These are phyloP conservation scores for Iselma pallidipennis DNA, from an alignment of 2,888 invertebrate species.

Conservation along the genomic window DNA sequence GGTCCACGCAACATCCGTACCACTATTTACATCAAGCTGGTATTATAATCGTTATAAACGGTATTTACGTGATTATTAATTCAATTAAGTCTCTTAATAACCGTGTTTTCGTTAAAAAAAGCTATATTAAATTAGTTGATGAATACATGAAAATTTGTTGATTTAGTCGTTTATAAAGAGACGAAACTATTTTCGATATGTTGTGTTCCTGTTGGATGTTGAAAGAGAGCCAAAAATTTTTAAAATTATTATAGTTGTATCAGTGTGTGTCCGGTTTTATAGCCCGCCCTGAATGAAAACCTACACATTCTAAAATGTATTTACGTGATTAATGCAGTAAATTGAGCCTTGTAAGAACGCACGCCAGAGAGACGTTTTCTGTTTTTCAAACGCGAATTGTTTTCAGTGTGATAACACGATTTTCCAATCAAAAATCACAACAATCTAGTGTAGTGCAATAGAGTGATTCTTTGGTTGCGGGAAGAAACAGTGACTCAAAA, in stretches of 20 bases:
- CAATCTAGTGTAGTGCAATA: too few relatives aligned
- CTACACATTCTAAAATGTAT: slow-evolving; percentile 56
- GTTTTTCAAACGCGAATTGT: slow-evolving; percentile 31
- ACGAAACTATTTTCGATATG: too few relatives aligned
- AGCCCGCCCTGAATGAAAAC: slow-evolving; percentile 58
- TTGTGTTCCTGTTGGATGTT: neutral
- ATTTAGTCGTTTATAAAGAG: too few relatives aligned
- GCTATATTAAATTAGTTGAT: too few relatives aligned
- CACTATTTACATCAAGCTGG: slow-evolving; percentile 50
- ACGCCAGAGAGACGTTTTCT: slow-evolving; percentile 42
- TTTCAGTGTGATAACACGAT: too few relatives aligned
- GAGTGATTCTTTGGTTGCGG: too few relatives aligned
- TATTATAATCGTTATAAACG: slow-evolving; percentile 16
- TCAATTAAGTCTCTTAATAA: too few relatives aligned
- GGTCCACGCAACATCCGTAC: slow-evolving; percentile 51
- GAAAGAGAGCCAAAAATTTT: slow-evolving; percentile 3
- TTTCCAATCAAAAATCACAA: too few relatives aligned
- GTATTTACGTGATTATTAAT: neutral
- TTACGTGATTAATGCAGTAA: slow-evolving; percentile 58
- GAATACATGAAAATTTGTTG: too few relatives aligned
- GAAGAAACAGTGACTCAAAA: too few relatives aligned
- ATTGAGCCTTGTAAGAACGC: slow-evolving; percentile 54
- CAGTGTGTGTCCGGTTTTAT: slow-evolving; percentile 26
- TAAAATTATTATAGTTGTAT: too few relatives aligned
- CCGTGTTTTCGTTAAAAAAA: too few relatives aligned